phyloP scores from a whole-genome alignment of 2,888 invertebrate genomes.

The Xanthorhoe spadicearia region DNA sequence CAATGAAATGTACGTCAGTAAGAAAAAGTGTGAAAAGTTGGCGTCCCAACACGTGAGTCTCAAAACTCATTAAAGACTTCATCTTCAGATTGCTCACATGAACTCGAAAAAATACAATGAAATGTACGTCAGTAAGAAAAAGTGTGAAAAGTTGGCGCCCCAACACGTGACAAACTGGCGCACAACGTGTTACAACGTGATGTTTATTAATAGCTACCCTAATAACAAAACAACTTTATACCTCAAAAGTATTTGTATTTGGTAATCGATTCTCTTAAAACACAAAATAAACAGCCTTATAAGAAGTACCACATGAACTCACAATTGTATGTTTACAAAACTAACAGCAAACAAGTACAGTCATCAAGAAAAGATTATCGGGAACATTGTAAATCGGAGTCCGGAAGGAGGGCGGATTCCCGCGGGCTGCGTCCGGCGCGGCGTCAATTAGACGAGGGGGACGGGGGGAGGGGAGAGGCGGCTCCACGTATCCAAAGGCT shows the following conservation, averaged over 20 bases:
- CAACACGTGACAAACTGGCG: slow-evolving; percentile 8
- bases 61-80: slow-evolving; percentile 3
- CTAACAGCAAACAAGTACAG: slow-evolving; percentile 37
- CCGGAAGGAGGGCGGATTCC: slow-evolving; percentile 70
- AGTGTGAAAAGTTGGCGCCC: neutral
- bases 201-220: neutral
- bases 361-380: slow-evolving; percentile 83
- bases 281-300: neutral
- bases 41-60: slow-evolving; percentile 2
- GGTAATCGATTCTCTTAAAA: neutral
- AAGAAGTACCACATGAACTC: neutral
- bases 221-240: neutral
- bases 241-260: neutral
- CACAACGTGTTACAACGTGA: slow-evolving; percentile 3
- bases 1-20: neutral
- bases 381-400: slow-evolving; percentile 76
- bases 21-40: neutral
- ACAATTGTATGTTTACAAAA: slow-evolving; percentile 8
- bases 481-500: slow-evolving; percentile 62
- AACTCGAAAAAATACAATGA: neutral
- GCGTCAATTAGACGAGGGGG: slow-evolving; percentile 77
- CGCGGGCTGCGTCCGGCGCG: slow-evolving; percentile 76
- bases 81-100: neutral
- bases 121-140: neutral
- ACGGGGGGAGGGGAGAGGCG: slow-evolving; percentile 44